Base-by-base conservation (phyloP, 2,113 vertebrate genomes). In the Paratilapia polleni region DNA sequence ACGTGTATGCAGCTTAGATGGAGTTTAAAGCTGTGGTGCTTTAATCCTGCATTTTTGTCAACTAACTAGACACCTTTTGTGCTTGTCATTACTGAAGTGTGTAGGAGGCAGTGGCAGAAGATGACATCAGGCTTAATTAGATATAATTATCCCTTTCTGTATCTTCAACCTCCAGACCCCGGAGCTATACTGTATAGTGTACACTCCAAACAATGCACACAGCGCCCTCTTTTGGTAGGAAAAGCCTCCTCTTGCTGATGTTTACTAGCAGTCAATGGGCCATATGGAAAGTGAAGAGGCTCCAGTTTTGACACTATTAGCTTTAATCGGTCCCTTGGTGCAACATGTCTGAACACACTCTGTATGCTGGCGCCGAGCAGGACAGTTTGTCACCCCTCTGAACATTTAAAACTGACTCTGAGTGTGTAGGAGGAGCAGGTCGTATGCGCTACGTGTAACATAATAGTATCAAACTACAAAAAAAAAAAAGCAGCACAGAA, bases 51-150 rank as follows among this genome's bases (percentile, higher is more conserved):
- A 36, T 76, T 80, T 84, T 78, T 34, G 13, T 49, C 24, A 31
- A 31, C 58, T 38, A 61, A 70, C 31, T 63, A 64, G 74, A 64
- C 24, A 54, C 54, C 24, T 74, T 60, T 80, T 77, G 81, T 78
- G 62, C 58, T 60, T 85, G 77, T 85, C 75, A 88, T 43, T 66
- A 36, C 60, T 75, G 36, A 84, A 78, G 82, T 89, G 80, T 88
- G 89, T 82, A 80, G 89, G 84, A 91, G 85, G 86, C 62, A 76
- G 75, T 26, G 17, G 78, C 83, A 87, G 70, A 87, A 86, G 88
- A 91, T 94, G 87, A 90, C 91, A 92, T 84, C 87, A 83, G 92
- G 77, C 88, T 91, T 92, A 94, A 94, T 94, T 89, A 90, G 88
- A 92, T 79, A 81, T 91, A 94, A 95, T 92, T 91, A 92, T 90